A percentile compares a stretch with the other conserved stretches of the same genome.
Conservation (phyloP, 1,140 invertebrate species). For the Ostrea edulis region DNA sequence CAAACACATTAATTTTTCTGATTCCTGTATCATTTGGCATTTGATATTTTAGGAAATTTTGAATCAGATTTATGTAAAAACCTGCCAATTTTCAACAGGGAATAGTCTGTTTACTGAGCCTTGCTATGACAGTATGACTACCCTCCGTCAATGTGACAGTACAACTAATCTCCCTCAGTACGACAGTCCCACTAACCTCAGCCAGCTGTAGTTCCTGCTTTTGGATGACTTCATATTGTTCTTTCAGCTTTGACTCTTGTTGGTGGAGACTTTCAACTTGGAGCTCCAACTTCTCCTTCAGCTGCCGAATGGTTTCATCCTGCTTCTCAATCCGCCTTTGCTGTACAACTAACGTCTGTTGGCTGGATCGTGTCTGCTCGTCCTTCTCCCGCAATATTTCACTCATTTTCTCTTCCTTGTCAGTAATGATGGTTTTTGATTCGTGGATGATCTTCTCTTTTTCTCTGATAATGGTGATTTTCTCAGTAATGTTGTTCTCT, state of each 20-base stretch:
- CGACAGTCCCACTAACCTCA: background rate
- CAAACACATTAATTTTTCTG: no score
- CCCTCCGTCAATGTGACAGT: background rate
- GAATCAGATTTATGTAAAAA: no score
- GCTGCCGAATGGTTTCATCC: slow-evolving; percentile 45
- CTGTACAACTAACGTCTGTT: slow-evolving; percentile 44
- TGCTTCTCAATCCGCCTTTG: slow-evolving; percentile 50
- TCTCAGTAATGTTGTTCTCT: slow-evolving; percentile 49
- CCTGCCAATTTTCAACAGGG: background rate
- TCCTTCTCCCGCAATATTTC: slow-evolving; percentile 41
- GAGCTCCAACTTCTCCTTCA: slow-evolving; percentile 49
- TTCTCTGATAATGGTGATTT: slow-evolving; percentile 50
- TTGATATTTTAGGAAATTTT: no score
- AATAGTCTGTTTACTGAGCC: no score
- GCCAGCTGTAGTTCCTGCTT: slow-evolving; percentile 42
- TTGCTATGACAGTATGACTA: background rate
- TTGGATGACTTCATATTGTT: slow-evolving; percentile 54
- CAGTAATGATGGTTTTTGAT: background rate
- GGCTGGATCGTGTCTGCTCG: background rate
- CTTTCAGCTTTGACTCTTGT: slow-evolving; percentile 56
- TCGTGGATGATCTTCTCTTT: slow-evolving; percentile 51
- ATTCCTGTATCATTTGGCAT: no score
- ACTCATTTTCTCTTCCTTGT: slow-evolving; percentile 26
- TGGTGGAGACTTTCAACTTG: slow-evolving; percentile 57
- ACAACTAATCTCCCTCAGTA: background rate